Percentiles rank a stretch among this genome's conserved stretches.
Evolutionary conservation across 2,113 vertebrate genomes (phyloP).

Genomic region (Leptosomus discolor): DNA sequence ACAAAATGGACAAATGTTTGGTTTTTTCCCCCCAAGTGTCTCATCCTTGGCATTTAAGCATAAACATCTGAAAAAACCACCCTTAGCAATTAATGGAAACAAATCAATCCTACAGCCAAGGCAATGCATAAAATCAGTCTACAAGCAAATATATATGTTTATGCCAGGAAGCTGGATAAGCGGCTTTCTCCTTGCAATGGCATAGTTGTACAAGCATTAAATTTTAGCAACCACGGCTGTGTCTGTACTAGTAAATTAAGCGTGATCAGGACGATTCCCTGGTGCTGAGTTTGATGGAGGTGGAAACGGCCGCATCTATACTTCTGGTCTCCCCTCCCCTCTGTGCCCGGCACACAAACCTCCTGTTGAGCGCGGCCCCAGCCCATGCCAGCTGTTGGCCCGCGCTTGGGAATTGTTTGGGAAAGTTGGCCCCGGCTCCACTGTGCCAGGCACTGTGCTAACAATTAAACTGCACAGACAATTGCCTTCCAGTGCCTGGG

Average conservation of each 20-base stretch:
- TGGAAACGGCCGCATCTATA: not conserved
- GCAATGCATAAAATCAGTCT: not conserved
- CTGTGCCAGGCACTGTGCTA: constrained; percentile 24
- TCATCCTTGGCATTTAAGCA: not conserved
- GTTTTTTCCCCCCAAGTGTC: not conserved
- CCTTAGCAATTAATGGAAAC: not conserved
- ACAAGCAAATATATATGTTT: not conserved
- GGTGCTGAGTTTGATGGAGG: not conserved
- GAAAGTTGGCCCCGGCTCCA: not conserved
- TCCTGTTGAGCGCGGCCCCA: not conserved
- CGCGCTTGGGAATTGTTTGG: not conserved
- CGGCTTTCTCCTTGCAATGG: not conserved
- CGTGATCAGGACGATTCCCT: accelerated
- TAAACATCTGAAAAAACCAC: not conserved
- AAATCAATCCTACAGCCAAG: not conserved
- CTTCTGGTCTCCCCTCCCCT: not conserved
- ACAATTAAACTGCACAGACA: constrained; percentile 35
- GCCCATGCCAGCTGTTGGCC: constrained; percentile 16
- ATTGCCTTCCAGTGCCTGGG: constrained; percentile 35
- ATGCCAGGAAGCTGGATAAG: accelerated
- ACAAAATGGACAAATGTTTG: not conserved
- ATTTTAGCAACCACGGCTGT: not conserved
- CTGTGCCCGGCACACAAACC: not conserved
- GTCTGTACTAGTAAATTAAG: not conserved
- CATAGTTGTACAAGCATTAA: not conserved